Base-by-base conservation (phyloP, 2,797 vertebrate species). In the Leptoclinus maculatus region DNA sequence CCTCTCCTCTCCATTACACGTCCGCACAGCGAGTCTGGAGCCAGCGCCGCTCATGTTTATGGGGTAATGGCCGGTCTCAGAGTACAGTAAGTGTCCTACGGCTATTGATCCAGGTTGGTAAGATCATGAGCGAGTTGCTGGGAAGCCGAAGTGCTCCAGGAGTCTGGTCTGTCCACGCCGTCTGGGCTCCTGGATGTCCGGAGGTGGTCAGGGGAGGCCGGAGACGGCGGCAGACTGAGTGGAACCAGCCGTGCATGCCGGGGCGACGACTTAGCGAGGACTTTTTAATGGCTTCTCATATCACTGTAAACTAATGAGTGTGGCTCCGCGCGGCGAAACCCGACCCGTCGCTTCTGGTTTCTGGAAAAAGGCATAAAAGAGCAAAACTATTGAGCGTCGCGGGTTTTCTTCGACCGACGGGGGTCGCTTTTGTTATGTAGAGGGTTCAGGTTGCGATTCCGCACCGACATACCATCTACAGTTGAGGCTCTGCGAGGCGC, bases 241-340 rank as follows among this genome's bases (percentile, higher is more conserved):
- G 94, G 94, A 96, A 95, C 92, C 94, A 83, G 88, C 80, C 63
- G 5, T 0, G 60, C 83, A 51, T 77, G 82, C 85, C 80, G 23
- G 53, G 25, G 74, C 87, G 36, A 89, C 84, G n/a, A 80, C 32
- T 34, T 73, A 14, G 70, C 83, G 51, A 92, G 84, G 89, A 82
- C 89, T 90, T 91, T 91, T 89, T 95, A 95, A 94, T 94, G 90
- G 88, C 85, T 87, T 88, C 88, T 88, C 83, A 64, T 92, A 91
- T 88, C 89, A 77, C 84, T 78, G 66, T 88, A 87, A 91, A 89
- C 85, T 67, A 91, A 95, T 92, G 87, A 91, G 82, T 74, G 85
- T 36, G 82, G 88, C 79, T 88, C 71, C 23, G 71, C 2, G 7
- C 66, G 21, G 65, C 49, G 91, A 91, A 95, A 94, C 83, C 73